Conservation (phyloP, 2,797 vertebrate genomes). For the Aldrovandia affinis region DNA sequence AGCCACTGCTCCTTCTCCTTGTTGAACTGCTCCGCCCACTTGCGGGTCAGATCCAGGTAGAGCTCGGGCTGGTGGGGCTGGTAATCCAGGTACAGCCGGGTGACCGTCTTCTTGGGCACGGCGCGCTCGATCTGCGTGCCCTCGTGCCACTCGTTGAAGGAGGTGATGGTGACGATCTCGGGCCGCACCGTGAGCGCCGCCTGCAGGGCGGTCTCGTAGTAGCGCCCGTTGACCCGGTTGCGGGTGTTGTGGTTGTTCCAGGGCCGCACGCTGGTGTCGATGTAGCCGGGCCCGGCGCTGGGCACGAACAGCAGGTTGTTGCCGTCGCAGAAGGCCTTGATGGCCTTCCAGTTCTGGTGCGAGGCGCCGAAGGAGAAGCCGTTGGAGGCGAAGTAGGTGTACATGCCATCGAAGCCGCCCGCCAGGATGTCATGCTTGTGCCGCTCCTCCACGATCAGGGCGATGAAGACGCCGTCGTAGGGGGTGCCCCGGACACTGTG, state of each 20-base stretch:
- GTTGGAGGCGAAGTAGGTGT: slow-evolving; percentile 89
- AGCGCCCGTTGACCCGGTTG: slow-evolving; percentile 88
- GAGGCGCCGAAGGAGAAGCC: slow-evolving; percentile 89
- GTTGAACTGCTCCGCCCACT: slow-evolving; percentile 85
- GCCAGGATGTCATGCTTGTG: slow-evolving; percentile 84
- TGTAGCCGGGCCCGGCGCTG: slow-evolving; percentile 85
- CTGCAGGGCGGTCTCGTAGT: slow-evolving; percentile 86
- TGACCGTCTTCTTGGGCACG: slow-evolving; percentile 79
- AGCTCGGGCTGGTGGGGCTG: slow-evolving; percentile 78
- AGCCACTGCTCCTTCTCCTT: slow-evolving; percentile 88
- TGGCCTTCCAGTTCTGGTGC: slow-evolving; percentile 86
- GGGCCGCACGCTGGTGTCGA: slow-evolving; percentile 84
- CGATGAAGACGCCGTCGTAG: slow-evolving; percentile 83
- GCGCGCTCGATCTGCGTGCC: slow-evolving; percentile 88
- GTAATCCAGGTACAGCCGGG: slow-evolving; percentile 83
- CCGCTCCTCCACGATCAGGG: slow-evolving; percentile 82
- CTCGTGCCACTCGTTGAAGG: slow-evolving; percentile 90
- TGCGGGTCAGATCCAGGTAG: slow-evolving; percentile 82
- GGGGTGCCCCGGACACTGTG: slow-evolving; percentile 79
- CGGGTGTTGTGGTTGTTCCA: slow-evolving; percentile 92
- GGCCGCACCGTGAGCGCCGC: slow-evolving; percentile 80
- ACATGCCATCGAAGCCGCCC: slow-evolving; percentile 85
- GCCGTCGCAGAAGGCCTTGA: slow-evolving; percentile 83
- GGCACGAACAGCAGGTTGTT: slow-evolving; percentile 87
- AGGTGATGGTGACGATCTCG: slow-evolving; percentile 83